These are phyloP conservation scores for Dendrocincla fuliginosa DNA, from an alignment of 2,797 vertebrate species.

Conservation along the genomic window DNA sequence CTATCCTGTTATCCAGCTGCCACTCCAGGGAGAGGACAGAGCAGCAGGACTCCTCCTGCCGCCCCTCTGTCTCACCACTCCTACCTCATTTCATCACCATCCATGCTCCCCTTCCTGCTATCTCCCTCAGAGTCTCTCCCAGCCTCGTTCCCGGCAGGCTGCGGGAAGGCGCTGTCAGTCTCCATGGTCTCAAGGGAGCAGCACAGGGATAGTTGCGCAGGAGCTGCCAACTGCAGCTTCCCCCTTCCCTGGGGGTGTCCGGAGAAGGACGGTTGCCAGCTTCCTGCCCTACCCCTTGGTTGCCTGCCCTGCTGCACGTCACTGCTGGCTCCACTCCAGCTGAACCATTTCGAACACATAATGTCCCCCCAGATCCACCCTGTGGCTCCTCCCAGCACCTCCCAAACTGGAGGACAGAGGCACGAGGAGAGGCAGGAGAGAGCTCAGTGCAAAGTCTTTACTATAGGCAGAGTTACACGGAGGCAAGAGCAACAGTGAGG, in stretches of 20 bases:
- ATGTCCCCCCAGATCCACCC: fast-evolving
- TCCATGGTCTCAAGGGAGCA: background rate
- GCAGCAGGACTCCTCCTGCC: fast-evolving
- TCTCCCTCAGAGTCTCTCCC: background rate
- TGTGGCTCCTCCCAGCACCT: background rate
- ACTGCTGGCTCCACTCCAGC: background rate
- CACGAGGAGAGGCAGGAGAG: background rate
- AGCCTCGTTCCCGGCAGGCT: fast-evolving
- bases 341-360: background rate
- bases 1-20: background rate
- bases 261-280: fast-evolving
- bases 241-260: fast-evolving
- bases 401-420: fast-evolving
- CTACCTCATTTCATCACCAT: background rate
- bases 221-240: background rate
- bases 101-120: background rate
- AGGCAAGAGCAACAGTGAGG: background rate
- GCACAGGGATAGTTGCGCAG: fast-evolving
- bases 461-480: background rate
- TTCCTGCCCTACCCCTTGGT: background rate
- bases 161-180: fast-evolving
- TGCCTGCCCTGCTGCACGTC: fast-evolving
- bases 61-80: background rate
- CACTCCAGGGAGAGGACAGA: background rate
- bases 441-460: conserved; percentile 35